phyloP scores from a whole-genome alignment of 2,113 vertebrate species.

The Hippotragus niger region DNA sequence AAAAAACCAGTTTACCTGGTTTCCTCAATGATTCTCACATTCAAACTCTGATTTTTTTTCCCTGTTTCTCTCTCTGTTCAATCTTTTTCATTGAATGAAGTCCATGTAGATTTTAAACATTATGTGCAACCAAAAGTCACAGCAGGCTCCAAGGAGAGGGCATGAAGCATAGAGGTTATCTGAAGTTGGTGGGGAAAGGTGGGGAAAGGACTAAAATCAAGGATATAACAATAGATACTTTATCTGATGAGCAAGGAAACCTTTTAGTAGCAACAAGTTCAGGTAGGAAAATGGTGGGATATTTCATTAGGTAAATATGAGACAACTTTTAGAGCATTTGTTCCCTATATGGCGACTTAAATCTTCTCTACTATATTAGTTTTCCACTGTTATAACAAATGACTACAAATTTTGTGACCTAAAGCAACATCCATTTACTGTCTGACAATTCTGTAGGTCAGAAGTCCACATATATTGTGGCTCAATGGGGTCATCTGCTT shows the following conservation, averaged over 20 bases:
- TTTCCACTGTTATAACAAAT: not conserved
- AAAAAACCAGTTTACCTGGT: not conserved
- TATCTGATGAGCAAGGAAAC: not conserved
- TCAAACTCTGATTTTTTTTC: not conserved
- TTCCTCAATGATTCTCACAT: not conserved
- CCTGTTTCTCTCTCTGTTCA: not conserved
- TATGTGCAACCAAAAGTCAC: not conserved
- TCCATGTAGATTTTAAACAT: not conserved
- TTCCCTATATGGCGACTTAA: not conserved
- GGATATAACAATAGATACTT: not conserved
- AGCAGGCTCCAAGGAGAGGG: not conserved
- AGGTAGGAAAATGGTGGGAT: not conserved
- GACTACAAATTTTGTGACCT: not conserved
- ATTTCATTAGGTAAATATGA: not conserved
- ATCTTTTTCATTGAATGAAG: not conserved
- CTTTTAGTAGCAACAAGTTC: not conserved
- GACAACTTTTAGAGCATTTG: not conserved
- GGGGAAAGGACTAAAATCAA: not conserved
- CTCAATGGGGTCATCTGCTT: not conserved
- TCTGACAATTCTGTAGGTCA: not conserved
- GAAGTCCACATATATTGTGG: not conserved
- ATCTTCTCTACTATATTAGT: not conserved
- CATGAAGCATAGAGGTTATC: not conserved
- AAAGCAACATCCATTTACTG: not conserved
- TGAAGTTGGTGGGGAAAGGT: not conserved